phyloP scores from a whole-genome alignment of 2,797 vertebrate species.

The Loris lydekkerianus region DNA sequence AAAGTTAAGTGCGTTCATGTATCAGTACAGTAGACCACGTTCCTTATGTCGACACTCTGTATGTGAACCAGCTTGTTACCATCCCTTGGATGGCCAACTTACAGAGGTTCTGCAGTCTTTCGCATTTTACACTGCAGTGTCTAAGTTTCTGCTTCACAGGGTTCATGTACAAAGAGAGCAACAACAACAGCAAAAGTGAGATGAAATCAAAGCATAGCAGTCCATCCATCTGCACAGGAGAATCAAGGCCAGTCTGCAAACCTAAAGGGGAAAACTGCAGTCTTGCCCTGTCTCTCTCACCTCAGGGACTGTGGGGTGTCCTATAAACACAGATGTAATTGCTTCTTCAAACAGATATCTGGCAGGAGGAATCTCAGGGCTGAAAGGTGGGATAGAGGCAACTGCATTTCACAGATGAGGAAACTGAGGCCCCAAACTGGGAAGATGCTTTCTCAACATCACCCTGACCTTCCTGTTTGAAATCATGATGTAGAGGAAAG shows the following conservation, averaged over 20 bases:
- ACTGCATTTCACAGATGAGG: background rate
- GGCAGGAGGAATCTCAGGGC: background rate
- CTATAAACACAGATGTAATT: background rate
- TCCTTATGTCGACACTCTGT: too few species aligned
- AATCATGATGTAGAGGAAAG: background rate
- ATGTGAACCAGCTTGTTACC: too few species aligned
- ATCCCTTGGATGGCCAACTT: too few species aligned
- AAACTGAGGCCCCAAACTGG: background rate
- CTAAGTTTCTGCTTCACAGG: background rate
- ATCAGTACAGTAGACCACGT: too few species aligned
- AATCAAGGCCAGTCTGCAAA: background rate
- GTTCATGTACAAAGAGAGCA: background rate
- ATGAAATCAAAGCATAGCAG: background rate
- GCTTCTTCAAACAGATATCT: background rate
- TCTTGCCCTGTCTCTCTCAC: accelerated
- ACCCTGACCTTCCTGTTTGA: background rate
- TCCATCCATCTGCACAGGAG: background rate
- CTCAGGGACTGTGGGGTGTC: background rate
- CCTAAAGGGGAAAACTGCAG: accelerated
- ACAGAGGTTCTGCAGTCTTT: background rate
- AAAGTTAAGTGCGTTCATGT: too few species aligned
- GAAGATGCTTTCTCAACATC: background rate
- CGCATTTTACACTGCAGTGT: background rate
- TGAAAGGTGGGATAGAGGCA: accelerated
- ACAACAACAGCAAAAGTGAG: background rate